phyloP scores from a whole-genome alignment of 2,113 vertebrate genomes.

The Syrmaticus mikado region DNA sequence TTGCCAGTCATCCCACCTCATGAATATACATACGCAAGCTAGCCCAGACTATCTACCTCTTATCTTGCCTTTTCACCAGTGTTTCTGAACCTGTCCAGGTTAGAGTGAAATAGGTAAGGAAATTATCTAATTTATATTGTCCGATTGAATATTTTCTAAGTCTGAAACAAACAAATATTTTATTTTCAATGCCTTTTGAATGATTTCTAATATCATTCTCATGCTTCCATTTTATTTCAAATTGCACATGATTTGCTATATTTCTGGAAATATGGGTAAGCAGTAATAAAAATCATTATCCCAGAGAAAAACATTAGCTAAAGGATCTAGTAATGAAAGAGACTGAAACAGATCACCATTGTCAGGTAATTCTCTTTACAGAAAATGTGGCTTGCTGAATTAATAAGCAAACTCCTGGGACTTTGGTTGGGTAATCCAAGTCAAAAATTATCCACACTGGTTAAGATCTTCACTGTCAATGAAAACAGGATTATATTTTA shows the following conservation, averaged over 20 bases:
- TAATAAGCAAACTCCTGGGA: background rate
- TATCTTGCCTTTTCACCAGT: background rate
- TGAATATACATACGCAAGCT: background rate
- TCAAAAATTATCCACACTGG: conserved; percentile 7
- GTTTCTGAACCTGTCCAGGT: background rate
- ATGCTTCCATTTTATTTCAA: background rate
- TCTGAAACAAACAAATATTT: background rate
- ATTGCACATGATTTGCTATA: background rate
- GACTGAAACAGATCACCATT: background rate
- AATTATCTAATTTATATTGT: background rate
- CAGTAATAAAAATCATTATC: background rate
- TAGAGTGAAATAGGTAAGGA: background rate
- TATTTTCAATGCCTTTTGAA: background rate
- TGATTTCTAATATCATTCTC: background rate
- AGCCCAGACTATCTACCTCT: background rate
- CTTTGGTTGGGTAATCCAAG: background rate
- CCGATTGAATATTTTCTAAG: background rate
- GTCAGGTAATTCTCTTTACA: conserved; percentile 13
- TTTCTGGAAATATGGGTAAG: background rate
- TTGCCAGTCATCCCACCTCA: background rate
- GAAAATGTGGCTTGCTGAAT: background rate
- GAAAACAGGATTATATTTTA: conserved; percentile 29
- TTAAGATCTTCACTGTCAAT: conserved; percentile 12
- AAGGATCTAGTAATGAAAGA: background rate
- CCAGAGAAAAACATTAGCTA: background rate